A percentile compares a stretch with the other conserved stretches of the same genome.
Conservation (phyloP, 2,797 vertebrate genomes). For the Adrianichthys oophorus region DNA sequence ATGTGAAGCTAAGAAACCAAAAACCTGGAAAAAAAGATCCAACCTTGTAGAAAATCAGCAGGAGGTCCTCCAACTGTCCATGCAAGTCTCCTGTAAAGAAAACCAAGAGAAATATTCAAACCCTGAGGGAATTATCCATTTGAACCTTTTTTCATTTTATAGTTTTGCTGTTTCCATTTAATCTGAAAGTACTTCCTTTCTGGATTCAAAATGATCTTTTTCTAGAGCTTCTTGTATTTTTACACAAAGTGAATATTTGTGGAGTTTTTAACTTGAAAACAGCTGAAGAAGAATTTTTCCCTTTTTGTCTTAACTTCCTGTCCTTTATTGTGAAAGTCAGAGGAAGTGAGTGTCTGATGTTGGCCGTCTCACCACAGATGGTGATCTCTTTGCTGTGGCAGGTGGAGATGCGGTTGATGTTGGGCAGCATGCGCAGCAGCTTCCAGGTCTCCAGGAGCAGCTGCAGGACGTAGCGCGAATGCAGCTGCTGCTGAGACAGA, state of each 20-base stretch:
- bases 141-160: no score
- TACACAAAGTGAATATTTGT: no score
- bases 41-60: constrained; percentile 97
- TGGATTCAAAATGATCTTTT: no score
- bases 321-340: no score
- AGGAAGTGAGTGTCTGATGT: no score
- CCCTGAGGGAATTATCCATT: no score
- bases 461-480: constrained; percentile 91
- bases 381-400: constrained; percentile 94
- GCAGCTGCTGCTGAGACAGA: constrained; percentile 90
- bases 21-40: constrained; percentile 11
- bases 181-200: no score
- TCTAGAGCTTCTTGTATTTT: no score
- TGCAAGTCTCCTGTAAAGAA: constrained; percentile 87
- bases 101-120: background rate
- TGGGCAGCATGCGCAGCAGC: constrained; percentile 86
- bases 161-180: no score
- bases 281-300: no score
- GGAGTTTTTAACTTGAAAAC: no score
- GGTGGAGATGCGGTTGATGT: constrained; percentile 89
- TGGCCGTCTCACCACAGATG: constrained; percentile 83
- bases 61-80: constrained; percentile 90
- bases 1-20: background rate
- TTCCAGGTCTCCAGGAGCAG: constrained; percentile 89
- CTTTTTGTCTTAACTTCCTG: no score